These are phyloP conservation scores for Athalia rosae DNA, from an alignment of 2,888 invertebrate species.

Conservation along the genomic window DNA sequence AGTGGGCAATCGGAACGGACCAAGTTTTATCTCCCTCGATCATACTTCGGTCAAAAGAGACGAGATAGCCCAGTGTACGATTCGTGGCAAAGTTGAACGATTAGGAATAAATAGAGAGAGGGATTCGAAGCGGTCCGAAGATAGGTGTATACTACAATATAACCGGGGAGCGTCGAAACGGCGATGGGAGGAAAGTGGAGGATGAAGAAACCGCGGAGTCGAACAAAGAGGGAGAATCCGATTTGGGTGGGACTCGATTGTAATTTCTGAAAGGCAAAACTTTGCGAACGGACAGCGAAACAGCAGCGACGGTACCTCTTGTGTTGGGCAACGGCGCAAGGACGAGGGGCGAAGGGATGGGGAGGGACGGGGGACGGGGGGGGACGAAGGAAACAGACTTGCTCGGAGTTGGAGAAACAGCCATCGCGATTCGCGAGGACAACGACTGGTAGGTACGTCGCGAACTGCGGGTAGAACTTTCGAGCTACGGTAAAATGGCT, in stretches of 20 bases:
- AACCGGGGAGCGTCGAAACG: not conserved
- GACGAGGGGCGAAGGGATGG: not conserved
- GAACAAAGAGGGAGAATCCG: not conserved
- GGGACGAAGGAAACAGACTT: constrained; percentile 35
- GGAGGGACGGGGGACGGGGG: not conserved
- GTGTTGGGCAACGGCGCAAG: constrained; percentile 32
- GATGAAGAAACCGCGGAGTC: not conserved
- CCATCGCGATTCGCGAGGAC: constrained; percentile 40
- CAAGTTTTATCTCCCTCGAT: constrained; percentile 20
- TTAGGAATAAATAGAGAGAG: constrained; percentile 35
- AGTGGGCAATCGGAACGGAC: constrained; percentile 6
- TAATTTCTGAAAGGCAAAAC: constrained; percentile 43
- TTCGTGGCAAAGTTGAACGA: constrained; percentile 33
- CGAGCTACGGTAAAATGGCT: constrained; percentile 40
- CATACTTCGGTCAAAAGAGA: not conserved
- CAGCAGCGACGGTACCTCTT: constrained; percentile 31
- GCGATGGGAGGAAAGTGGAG: constrained; percentile 16
- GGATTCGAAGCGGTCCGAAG: not conserved
- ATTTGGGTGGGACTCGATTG: constrained; percentile 20
- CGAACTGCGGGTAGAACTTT: constrained; percentile 36
- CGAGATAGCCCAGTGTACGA: too few relatives aligned
- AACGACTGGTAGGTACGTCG: constrained; percentile 4
- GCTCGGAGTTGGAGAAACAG: constrained; percentile 42
- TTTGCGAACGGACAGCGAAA: constrained; percentile 34
- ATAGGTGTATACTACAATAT: not conserved